A percentile compares a stretch with the other conserved stretches of the same genome.
phyloP scores from a whole-genome alignment of 37 sponge, comb jelly and placozoan genomes.

The Oopsacas minuta region DNA sequence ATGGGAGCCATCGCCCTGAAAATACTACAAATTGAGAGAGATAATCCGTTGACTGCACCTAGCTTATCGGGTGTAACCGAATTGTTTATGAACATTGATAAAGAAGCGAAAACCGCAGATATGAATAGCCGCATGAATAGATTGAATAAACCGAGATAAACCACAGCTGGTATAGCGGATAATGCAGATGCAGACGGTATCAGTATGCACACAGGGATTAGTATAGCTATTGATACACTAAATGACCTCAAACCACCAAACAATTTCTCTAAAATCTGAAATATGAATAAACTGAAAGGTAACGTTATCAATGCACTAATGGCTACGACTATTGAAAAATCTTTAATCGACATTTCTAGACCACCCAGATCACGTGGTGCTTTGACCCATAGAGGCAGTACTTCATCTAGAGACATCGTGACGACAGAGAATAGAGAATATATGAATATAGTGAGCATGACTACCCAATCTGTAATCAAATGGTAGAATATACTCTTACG shows the following conservation, averaged over 20 bases:
- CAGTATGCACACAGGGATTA: neutral
- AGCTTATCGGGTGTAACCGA: slow-evolving; percentile 56
- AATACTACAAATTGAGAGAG: slow-evolving; percentile 30
- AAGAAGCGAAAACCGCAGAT: slow-evolving; percentile 24
- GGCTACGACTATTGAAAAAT: neutral
- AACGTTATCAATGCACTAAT: neutral
- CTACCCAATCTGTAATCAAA: neutral
- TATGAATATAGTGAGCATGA: neutral
- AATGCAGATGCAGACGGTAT: neutral
- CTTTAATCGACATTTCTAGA: neutral
- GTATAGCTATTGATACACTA: neutral
- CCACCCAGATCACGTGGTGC: neutral
- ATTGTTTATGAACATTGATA: slow-evolving; percentile 57
- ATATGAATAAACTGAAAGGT: neutral
- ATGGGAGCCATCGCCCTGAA: slow-evolving; percentile 44
- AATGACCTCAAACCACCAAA: neutral
- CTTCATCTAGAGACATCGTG: neutral
- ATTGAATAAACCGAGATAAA: slow-evolving; percentile 12
- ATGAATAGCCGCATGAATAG: slow-evolving; percentile 16
- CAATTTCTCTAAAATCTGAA: neutral
- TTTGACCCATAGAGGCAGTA: neutral
- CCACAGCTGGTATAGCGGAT: neutral
- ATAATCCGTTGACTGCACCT: slow-evolving; percentile 58
- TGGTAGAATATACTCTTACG: neutral
- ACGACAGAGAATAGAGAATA: slow-evolving; percentile 10